Conservation (phyloP, 2,888 invertebrate species). For the Hirtodrosophila alboralis region DNA sequence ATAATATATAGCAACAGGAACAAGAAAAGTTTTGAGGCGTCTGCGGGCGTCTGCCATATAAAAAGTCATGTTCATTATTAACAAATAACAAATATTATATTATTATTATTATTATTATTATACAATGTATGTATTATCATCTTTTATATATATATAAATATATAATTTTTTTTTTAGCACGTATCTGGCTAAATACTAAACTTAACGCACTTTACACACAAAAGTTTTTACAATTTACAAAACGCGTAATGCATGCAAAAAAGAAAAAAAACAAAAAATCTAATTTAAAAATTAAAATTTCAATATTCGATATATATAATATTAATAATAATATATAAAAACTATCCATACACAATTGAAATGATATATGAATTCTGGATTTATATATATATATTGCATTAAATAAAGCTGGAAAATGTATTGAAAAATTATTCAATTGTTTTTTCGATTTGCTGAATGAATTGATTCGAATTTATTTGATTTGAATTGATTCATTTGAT, state of each 20-base stretch:
- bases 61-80: conserved; percentile 62
- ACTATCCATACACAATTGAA: no score
- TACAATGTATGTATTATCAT: conserved; percentile 35
- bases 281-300: no score
- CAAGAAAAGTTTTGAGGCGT: conserved; percentile 26
- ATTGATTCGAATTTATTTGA: no score
- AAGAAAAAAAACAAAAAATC: conserved; percentile 6
- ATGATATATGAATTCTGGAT: no score
- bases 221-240: conserved; percentile 23
- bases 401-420: no score
- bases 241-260: no score
- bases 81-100: conserved; percentile 42
- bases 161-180: conserved; percentile 58
- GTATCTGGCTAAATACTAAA: conserved; percentile 54
- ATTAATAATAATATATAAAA: no score
- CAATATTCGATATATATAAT: conserved; percentile 13
- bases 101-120: conserved; percentile 23
- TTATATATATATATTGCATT: no score
- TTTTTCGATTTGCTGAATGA: no score
- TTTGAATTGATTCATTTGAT: no score
- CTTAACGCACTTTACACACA: conserved; percentile 44
- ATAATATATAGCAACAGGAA: conserved; percentile 3
- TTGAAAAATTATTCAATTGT: no score
- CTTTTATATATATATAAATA: conserved; percentile 21
- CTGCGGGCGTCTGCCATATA: conserved; percentile 54